These are phyloP conservation scores for Athalia rosae DNA, from an alignment of 2,888 invertebrate genomes.

Conservation along the genomic window DNA sequence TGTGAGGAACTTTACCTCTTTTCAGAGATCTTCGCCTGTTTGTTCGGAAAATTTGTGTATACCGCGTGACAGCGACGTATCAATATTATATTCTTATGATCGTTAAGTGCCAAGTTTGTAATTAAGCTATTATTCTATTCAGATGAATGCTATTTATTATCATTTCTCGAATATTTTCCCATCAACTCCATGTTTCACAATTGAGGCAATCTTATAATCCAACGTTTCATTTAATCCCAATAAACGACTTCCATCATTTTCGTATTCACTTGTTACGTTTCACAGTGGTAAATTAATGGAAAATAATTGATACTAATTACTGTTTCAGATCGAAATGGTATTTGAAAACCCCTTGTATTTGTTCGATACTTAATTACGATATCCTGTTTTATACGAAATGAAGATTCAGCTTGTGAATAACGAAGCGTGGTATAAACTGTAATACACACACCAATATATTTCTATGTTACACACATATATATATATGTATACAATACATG, in stretches of 20 bases:
- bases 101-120: slow-evolving; percentile 36
- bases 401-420: slow-evolving; percentile 12
- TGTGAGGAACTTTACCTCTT: too few species aligned
- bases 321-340: too few species aligned
- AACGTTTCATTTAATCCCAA: too few species aligned
- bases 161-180: slow-evolving; percentile 1
- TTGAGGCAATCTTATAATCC: too few species aligned
- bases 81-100: slow-evolving; percentile 21
- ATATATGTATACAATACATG: background rate
- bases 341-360: too few species aligned
- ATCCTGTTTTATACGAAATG: background rate
- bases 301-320: too few species aligned
- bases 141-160: slow-evolving; percentile 4
- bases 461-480: slow-evolving; percentile 6
- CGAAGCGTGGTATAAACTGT: slow-evolving; percentile 21
- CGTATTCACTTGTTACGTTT: too few species aligned
- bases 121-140: slow-evolving; percentile 16
- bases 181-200: too few species aligned
- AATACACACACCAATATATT: slow-evolving; percentile 25
- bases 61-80: slow-evolving; percentile 1
- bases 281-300: too few species aligned
- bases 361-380: too few species aligned
- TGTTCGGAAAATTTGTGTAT: background rate
- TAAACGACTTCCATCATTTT: too few species aligned
- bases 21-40: too few species aligned